Evolutionary conservation across 1,140 invertebrate genomes (phyloP).

Genomic region (Cylas formicarius): DNA sequence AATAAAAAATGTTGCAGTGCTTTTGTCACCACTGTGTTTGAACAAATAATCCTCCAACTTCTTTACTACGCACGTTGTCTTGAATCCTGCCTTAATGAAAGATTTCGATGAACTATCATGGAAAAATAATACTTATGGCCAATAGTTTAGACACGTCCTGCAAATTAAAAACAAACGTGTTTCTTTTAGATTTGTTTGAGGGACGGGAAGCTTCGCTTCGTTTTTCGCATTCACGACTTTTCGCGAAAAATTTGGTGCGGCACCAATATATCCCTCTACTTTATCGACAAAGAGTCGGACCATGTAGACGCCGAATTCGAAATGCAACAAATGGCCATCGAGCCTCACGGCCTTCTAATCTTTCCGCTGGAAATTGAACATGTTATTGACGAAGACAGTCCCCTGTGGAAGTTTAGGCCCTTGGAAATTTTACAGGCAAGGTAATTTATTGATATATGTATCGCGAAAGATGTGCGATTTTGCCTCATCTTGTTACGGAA

Average conservation of each 20-base stretch:
- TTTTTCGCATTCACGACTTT: slow-evolving; percentile 31
- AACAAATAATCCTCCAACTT: too few relatives aligned
- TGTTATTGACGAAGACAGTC: slow-evolving; percentile 51
- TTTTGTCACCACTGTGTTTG: too few relatives aligned
- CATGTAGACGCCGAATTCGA: slow-evolving; percentile 19
- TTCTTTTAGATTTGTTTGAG: slow-evolving; percentile 30
- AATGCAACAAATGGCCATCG: slow-evolving; percentile 29
- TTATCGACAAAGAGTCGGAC: slow-evolving; percentile 27
- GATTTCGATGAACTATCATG: too few relatives aligned
- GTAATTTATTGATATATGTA: too few relatives aligned
- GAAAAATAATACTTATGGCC: too few relatives aligned
- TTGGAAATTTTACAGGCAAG: slow-evolving; percentile 38
- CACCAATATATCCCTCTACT: slow-evolving; percentile 29
- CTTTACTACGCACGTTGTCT: too few relatives aligned
- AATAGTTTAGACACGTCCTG: too few relatives aligned
- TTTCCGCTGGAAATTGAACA: slow-evolving; percentile 59
- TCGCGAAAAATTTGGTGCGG: slow-evolving; percentile 29
- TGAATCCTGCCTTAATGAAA: too few relatives aligned
- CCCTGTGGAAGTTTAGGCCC: slow-evolving; percentile 47
- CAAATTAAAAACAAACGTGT: too few relatives aligned
- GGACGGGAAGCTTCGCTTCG: slow-evolving; percentile 31
- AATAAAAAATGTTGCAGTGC: too few relatives aligned
- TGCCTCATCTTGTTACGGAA: neutral
- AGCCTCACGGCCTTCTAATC: slow-evolving; percentile 45
- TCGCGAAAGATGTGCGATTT: too few relatives aligned